Conservation (phyloP, 2,113 vertebrate species). For the Gulo gulo region DNA sequence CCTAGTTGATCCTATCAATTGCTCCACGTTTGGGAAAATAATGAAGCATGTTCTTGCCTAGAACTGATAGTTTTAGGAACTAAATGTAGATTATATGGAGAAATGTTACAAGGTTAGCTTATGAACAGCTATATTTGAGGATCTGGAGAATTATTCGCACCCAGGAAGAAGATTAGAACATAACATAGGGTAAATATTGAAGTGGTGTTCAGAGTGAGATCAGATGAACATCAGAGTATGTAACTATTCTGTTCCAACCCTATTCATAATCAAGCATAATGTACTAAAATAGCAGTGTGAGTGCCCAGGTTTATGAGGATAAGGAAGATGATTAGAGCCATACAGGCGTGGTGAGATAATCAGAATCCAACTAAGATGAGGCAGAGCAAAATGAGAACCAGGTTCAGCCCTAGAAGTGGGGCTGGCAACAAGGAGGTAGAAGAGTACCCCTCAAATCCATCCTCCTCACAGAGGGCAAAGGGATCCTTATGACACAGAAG, state of each 20-base stretch:
- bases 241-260: neutral
- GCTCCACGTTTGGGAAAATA: neutral
- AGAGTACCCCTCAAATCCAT: neutral
- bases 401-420: neutral
- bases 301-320: neutral
- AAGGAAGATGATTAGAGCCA: neutral
- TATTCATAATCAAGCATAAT: slow-evolving; percentile 28
- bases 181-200: slow-evolving; percentile 1
- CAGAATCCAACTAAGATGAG: neutral
- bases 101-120: neutral
- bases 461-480: neutral
- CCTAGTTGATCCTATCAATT: neutral
- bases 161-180: neutral
- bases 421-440: neutral
- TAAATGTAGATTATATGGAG: neutral
- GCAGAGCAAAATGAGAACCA: neutral
- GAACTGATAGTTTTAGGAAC: neutral
- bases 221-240: neutral
- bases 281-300: slow-evolving; percentile 18
- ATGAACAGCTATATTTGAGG: neutral
- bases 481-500: neutral
- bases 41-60: neutral
- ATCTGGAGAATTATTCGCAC: neutral
- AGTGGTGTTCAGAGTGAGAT: neutral
- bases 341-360: neutral